Conservation (phyloP, 2,797 vertebrate genomes). For the Falco cherrug region DNA sequence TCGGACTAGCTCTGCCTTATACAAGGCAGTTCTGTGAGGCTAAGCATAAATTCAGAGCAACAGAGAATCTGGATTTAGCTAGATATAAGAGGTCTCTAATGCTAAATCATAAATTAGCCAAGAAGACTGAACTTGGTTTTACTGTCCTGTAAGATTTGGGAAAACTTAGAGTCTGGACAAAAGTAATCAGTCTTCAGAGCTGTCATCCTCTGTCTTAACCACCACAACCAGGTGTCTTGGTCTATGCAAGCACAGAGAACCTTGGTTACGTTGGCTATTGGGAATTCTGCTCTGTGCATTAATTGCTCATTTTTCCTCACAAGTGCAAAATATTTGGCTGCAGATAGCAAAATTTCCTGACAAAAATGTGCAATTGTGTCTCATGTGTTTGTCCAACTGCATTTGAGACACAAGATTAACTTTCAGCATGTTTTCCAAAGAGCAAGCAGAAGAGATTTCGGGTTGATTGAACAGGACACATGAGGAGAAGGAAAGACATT, state of each 20-base stretch:
- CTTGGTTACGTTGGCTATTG: background rate
- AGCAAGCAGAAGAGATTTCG: background rate
- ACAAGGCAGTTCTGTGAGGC: background rate
- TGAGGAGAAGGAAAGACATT: background rate
- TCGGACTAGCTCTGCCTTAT: background rate
- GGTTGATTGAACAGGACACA: background rate
- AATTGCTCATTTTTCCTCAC: constrained; percentile 32
- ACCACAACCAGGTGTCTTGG: background rate
- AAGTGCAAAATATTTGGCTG: constrained; percentile 6
- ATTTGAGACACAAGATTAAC: constrained; percentile 16
- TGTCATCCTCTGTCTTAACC: background rate
- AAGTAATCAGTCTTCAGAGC: background rate
- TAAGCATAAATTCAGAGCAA: constrained; percentile 34
- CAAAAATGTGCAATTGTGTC: constrained; percentile 12
- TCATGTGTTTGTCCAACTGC: background rate
- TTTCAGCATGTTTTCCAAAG: constrained; percentile 19
- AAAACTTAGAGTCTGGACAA: background rate
- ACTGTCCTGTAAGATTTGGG: background rate
- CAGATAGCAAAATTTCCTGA: constrained; percentile 33
- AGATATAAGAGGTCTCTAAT: background rate
- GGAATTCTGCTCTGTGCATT: constrained; percentile 29
- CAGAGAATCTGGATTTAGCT: constrained; percentile 9
- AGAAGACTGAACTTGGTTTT: background rate
- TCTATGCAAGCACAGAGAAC: background rate
- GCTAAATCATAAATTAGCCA: constrained; percentile 10